Conservation (phyloP, 2,888 invertebrate genomes). For the Campoplex capitator region DNA sequence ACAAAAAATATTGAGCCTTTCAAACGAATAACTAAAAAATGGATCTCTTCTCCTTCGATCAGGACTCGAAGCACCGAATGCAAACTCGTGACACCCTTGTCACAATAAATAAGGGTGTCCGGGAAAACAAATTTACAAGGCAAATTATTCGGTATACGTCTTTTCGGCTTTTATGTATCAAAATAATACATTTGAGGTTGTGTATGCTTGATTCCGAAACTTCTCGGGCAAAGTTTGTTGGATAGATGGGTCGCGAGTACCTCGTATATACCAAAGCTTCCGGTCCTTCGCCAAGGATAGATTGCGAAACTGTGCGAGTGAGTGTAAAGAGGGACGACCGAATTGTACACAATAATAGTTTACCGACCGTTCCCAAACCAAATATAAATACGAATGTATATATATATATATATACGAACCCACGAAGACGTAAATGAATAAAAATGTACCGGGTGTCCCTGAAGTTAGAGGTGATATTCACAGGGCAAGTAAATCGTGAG, state of each 20-base stretch:
- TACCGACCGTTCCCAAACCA: constrained; percentile 31
- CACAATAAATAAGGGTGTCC: not conserved
- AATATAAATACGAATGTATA: not conserved
- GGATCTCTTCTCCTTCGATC: not conserved
- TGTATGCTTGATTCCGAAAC: constrained; percentile 9
- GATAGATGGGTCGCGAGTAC: constrained; percentile 28
- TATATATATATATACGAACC: not conserved
- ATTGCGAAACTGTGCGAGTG: constrained; percentile 56
- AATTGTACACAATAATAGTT: constrained; percentile 45
- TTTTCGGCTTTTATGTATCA: not conserved
- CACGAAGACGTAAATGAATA: not conserved
- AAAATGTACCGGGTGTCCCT: not conserved
- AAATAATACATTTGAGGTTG: constrained; percentile 4
- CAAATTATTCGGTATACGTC: not conserved
- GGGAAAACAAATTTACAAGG: not conserved
- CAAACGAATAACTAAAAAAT: not conserved
- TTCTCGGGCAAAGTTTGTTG: constrained; percentile 19
- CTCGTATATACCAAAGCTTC: constrained; percentile 21
- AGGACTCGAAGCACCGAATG: not conserved
- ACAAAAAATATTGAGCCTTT: not conserved
- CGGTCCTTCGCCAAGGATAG: constrained; percentile 15
- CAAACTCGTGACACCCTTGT: not conserved
- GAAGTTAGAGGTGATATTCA: not conserved
- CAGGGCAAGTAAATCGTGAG: not conserved
- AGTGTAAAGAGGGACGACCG: constrained; percentile 27